Percentiles rank a stretch among this genome's conserved stretches.
phyloP scores from a whole-genome alignment of 53 echinoderm and acorn worm species.

The Echinarachnius parma region DNA sequence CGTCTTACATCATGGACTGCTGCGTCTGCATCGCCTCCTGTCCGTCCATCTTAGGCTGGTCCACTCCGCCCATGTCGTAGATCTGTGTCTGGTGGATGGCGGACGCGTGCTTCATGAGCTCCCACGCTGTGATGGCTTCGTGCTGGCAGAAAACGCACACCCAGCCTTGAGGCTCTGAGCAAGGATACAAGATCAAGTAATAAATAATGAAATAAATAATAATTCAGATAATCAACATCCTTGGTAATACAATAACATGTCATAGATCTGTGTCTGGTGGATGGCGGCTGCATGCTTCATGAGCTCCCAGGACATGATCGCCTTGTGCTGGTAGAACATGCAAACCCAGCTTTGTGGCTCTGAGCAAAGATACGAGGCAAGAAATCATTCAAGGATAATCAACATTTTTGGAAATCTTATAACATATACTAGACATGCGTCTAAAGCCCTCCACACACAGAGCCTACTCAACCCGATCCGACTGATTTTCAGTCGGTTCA shows the following conservation, averaged over 20 bases:
- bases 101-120: conserved; percentile 85
- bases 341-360: conserved; percentile 86
- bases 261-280: conserved; percentile 89
- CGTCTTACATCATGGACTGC: neutral
- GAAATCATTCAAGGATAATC: too few species aligned
- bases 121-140: conserved; percentile 74
- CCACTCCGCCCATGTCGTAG: conserved; percentile 53
- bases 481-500: too few species aligned
- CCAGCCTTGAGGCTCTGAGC: conserved; percentile 76
- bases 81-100: conserved; percentile 82
- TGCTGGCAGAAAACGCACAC: conserved; percentile 83
- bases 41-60: conserved; percentile 8
- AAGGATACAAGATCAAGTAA: too few species aligned
- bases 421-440: too few species aligned
- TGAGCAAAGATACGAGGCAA: conserved; percentile 27
- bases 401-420: too few species aligned
- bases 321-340: conserved; percentile 72
- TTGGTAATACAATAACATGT: too few species aligned
- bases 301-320: conserved; percentile 77
- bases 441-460: too few species aligned
- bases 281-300: conserved; percentile 79
- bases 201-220: too few species aligned
- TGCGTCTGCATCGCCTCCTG: conserved; percentile 48
- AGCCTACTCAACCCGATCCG: too few species aligned
- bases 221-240: too few species aligned